Conservation (phyloP, 1,140 invertebrate species). For the Neuroterus valhalla region DNA sequence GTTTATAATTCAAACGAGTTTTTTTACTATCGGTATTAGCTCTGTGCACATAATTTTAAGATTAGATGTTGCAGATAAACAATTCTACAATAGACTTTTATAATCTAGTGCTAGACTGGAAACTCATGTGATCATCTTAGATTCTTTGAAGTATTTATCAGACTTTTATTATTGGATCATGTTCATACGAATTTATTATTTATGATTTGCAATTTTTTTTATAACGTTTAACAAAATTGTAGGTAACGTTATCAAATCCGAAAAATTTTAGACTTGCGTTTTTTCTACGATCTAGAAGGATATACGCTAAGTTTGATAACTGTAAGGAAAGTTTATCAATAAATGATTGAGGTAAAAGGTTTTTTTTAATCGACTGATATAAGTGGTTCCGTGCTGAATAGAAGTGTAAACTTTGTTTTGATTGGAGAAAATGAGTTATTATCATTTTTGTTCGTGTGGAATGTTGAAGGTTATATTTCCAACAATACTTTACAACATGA, state of each 20-base stretch:
- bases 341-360: neutral
- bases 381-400: neutral
- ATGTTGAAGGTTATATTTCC: constrained; percentile 40
- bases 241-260: too few species aligned
- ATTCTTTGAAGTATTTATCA: too few species aligned
- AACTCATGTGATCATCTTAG: too few species aligned
- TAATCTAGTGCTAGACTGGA: too few species aligned
- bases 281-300: too few species aligned
- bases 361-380: neutral
- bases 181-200: too few species aligned
- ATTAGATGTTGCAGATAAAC: neutral
- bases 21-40: neutral
- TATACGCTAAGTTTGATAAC: neutral
- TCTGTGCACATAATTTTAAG: neutral
- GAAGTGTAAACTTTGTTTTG: constrained; percentile 8
- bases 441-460: constrained; percentile 22
- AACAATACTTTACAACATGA: constrained; percentile 45
- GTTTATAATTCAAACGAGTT: neutral
- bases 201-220: too few species aligned
- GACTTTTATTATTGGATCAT: too few species aligned
- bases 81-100: neutral
- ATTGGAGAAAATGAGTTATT: neutral
- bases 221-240: too few species aligned
- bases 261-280: too few species aligned
- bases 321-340: neutral